Evolutionary conservation across 2,113 vertebrate species (phyloP), one percentile per base, ranked within the genome.

Genomic region (Mandrillus leucophaeus): DNA sequence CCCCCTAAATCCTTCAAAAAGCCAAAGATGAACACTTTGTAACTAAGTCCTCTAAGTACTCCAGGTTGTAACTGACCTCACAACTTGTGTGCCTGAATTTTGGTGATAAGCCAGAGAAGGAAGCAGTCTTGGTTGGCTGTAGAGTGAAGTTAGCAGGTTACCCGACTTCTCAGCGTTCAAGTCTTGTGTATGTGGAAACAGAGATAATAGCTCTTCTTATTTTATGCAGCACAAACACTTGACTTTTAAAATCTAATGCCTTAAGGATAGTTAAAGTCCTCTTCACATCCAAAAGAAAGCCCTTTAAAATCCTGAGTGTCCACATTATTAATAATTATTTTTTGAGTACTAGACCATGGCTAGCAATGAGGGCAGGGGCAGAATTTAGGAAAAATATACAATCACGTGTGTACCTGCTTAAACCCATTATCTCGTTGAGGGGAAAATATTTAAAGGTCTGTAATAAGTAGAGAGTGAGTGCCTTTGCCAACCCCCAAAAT

Each of bases 201-300:
- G 61, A 83, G 48, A n/a, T 35, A 14, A 66, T 5, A 22, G 2
- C 30, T 17, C 30, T 72, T 50, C 48, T 57, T 18, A 38, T 52
- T 92, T 93, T 70, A 43, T n/a, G 17, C 90, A 59, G n/a, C 88
- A 55, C 16, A 38, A 70, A 76, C 23, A 35, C 81, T 88, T 95
- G 78, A 95, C 94, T 90, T 92, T 91, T 80, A 11, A 43, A 75
- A 59, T 86, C 8, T 81, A 27, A 38, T 72, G 55, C 48, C 25
- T 84, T 25, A n/a, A 88, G 70, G 32, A 64, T 35, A 48, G 88
- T 52, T 64, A 57, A 92, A 93, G 23, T 10, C 55, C 64, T 95
- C 89, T 97, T 96, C 78, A 61, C 8, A 12, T 73, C 55, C 50
- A 8, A 68, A 90, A 90, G 70, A 23, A 88, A 85, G 64, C 13